Percentiles rank a stretch among this genome's conserved stretches.
phyloP scores from a whole-genome alignment of 2,888 invertebrate genomes.

The Pollenia amentaria region DNA sequence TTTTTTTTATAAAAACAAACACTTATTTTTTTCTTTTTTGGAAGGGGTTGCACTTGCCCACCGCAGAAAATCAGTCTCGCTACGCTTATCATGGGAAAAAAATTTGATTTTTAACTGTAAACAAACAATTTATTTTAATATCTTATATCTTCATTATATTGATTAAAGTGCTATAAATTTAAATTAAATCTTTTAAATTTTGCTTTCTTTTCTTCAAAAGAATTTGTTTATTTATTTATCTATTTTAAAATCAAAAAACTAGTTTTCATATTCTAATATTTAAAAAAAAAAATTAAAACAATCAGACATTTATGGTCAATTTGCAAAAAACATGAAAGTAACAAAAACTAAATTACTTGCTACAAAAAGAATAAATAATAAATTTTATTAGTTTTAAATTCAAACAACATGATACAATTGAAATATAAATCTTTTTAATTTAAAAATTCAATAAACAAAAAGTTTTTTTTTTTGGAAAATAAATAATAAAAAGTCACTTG shows the following conservation, averaged over 20 bases:
- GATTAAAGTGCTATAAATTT: too few species aligned
- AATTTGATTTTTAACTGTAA: too few species aligned
- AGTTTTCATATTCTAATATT: not conserved
- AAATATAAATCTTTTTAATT: conserved; percentile 40
- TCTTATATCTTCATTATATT: too few species aligned
- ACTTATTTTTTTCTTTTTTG: too few species aligned
- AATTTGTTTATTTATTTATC: not conserved
- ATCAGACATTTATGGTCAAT: conserved; percentile 18
- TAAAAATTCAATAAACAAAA: conserved; percentile 12
- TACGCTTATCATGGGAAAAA: too few species aligned
- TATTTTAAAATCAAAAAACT: not conserved
- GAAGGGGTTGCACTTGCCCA: too few species aligned
- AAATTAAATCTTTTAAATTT: too few species aligned
- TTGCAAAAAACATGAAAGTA: conserved; percentile 3
- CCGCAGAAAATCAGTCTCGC: too few species aligned
- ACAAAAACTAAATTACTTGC: not conserved
- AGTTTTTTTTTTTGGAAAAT: too few species aligned
- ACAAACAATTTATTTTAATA: too few species aligned
- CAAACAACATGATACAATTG: conserved; percentile 26
- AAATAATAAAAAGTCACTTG: too few species aligned
- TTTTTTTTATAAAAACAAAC: too few species aligned
- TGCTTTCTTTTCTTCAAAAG: not conserved
- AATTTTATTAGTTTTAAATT: conserved; percentile 58
- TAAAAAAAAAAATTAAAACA: not conserved
- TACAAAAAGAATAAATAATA: not conserved